These are phyloP conservation scores for Dendrolimus houi DNA, from an alignment of 2,888 invertebrate genomes.

Conservation along the genomic window DNA sequence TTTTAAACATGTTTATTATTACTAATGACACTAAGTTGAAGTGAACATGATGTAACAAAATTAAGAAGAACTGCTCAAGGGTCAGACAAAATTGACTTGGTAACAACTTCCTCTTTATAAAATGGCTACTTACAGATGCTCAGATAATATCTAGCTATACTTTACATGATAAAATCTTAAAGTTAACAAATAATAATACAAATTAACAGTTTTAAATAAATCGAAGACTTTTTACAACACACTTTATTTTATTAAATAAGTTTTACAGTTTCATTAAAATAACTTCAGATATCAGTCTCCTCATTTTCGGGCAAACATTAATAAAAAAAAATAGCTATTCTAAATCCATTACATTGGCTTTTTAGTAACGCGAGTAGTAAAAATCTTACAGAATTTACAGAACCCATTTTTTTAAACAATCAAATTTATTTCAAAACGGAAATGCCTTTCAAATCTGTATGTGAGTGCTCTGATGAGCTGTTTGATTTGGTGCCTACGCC, in stretches of 20 bases:
- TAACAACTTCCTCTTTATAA: constrained; percentile 36
- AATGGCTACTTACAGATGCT: constrained; percentile 32
- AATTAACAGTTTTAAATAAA: background rate
- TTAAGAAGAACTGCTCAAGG: constrained; percentile 31
- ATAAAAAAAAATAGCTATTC: too few species aligned
- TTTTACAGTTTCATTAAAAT: background rate
- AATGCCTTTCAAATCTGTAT: too few species aligned
- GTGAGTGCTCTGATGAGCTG: too few species aligned
- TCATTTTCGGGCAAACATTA: background rate
- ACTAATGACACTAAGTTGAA: constrained; percentile 61
- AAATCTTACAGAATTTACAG: too few species aligned
- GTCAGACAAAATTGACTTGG: constrained; percentile 57
- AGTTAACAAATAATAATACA: constrained; percentile 4
- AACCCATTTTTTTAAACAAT: too few species aligned
- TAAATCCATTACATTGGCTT: too few species aligned
- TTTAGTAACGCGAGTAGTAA: too few species aligned
- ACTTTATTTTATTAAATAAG: constrained; percentile 1
- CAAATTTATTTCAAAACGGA: too few species aligned
- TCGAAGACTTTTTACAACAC: background rate
- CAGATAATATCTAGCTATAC: background rate
- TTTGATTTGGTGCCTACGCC: too few species aligned
- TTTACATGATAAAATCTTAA: constrained; percentile 1
- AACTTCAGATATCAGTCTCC: constrained; percentile 22
- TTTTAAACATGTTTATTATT: constrained; percentile 66
- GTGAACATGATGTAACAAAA: constrained; percentile 52